Evolutionary conservation across 2,797 vertebrate genomes (phyloP), one percentile per base, ranked within the genome.

Genomic region (Spea hammondii): DNA sequence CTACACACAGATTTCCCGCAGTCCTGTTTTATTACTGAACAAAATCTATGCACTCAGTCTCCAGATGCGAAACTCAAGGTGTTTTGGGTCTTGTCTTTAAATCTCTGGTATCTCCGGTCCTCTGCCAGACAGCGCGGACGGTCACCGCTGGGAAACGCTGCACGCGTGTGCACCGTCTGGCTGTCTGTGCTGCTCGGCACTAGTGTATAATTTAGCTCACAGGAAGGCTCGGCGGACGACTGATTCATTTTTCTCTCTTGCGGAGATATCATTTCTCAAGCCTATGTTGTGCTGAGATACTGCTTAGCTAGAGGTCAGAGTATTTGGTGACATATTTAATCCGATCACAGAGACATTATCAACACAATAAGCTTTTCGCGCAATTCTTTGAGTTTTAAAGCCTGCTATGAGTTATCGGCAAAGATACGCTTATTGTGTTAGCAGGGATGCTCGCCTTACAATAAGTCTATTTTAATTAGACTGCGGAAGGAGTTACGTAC

Each of bases 401-500:
- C 74, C 74, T 71, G 79, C 74, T 80, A 73, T 55, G 79, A 77
- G 68, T 77, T 81, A 81, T 77, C 74, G 69, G 64, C 70, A 81
- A 81, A 77, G 64, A 72, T 77, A 59, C 53, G 64, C 74, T 81
- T 77, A 81, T 81, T 81, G 70, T 70, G 68, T 81, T 81, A 72
- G 74, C 75, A 62, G 79, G 79, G 79, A 62, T 67, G 68, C 62
- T 60, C 70, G 69, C 62, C 65, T 64, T 68, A 81, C 69, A 72
- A 77, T 81, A 77, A 69, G 69, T 81, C 69, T 81, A 32, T 81
- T 81, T 77, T 75, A 77, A 81, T 77, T 66, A 81, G 79, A 46
- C 65, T 46, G 62, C 54, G 68, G 6, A 5, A 47, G 60, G 17
- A 76, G 77, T 11, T 72, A 72, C 48, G 45, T 55, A 60, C 1